phyloP scores from a whole-genome alignment of 2,113 vertebrate genomes.

The Mellivora capensis region DNA sequence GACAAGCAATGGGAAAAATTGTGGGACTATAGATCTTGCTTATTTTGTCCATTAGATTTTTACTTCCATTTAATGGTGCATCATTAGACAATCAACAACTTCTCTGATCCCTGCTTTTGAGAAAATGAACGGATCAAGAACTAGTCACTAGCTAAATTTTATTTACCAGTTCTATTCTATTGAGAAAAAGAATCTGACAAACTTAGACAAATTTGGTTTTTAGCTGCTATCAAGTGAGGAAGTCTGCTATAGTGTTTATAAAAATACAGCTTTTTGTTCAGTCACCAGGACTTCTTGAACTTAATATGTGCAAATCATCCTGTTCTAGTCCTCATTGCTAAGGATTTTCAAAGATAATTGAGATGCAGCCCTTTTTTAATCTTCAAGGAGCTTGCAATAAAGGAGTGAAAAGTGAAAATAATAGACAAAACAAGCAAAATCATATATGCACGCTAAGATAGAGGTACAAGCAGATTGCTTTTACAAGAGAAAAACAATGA shows the following conservation, averaged over 20 bases:
- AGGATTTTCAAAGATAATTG: not conserved
- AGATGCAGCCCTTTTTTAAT: accelerated
- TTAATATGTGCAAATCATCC: not conserved
- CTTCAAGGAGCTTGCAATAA: not conserved
- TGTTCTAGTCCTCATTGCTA: not conserved
- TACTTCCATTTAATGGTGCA: accelerated
- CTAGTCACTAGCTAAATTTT: not conserved
- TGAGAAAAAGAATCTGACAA: not conserved
- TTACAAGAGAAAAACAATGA: accelerated
- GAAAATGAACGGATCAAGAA: not conserved
- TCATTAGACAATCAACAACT: not conserved
- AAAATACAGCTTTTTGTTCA: not conserved
- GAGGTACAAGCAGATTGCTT: accelerated
- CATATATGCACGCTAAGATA: accelerated
- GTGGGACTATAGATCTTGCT: not conserved
- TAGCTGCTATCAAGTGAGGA: not conserved
- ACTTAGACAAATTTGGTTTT: not conserved
- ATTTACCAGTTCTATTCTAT: not conserved
- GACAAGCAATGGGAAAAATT: not conserved
- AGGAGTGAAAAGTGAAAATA: not conserved
- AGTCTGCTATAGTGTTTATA: not conserved
- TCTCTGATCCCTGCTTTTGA: not conserved
- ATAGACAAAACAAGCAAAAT: not conserved
- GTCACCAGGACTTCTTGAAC: not conserved
- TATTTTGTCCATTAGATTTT: accelerated